Evolutionary conservation across 2,888 invertebrate species (phyloP).

Genomic region (Clanis bilineata): DNA sequence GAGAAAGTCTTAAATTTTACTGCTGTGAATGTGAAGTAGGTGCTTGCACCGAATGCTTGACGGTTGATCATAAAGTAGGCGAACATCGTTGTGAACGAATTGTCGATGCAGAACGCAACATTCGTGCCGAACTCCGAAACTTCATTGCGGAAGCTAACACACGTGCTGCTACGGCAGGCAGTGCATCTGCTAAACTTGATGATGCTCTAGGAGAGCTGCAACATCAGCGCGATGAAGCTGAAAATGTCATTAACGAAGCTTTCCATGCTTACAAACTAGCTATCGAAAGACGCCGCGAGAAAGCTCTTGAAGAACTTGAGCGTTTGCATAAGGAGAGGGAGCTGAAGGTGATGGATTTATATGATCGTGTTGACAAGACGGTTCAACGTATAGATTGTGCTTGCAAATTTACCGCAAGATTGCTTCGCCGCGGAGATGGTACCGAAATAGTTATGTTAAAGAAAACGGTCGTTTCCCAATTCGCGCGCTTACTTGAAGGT

Average conservation of each 20-base stretch:
- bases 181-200: conserved; percentile 88
- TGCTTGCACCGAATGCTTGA: conserved; percentile 93
- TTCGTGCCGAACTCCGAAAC: conserved; percentile 89
- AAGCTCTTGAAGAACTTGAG: conserved; percentile 87
- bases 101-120: conserved; percentile 88
- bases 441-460: conserved; percentile 92
- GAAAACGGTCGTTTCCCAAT: conserved; percentile 89
- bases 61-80: conserved; percentile 90
- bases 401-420: conserved; percentile 90
- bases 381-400: conserved; percentile 93
- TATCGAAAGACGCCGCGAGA: conserved; percentile 90
- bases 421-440: conserved; percentile 92
- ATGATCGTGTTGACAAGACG: conserved; percentile 91
- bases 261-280: conserved; percentile 91
- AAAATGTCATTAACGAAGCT: conserved; percentile 90
- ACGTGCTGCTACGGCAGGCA: conserved; percentile 89
- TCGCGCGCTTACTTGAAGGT: conserved; percentile 89
- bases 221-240: conserved; percentile 92
- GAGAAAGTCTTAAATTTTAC: conserved; percentile 93
- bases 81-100: conserved; percentile 93
- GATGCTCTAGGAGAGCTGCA: conserved; percentile 93
- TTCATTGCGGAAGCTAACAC: conserved; percentile 89
- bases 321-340: conserved; percentile 92
- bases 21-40: conserved; percentile 94
- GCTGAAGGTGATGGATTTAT: conserved; percentile 93